These are phyloP conservation scores for Ichneumoninae sp. DNA, from an alignment of 2,888 invertebrate species.

Conservation along the genomic window DNA sequence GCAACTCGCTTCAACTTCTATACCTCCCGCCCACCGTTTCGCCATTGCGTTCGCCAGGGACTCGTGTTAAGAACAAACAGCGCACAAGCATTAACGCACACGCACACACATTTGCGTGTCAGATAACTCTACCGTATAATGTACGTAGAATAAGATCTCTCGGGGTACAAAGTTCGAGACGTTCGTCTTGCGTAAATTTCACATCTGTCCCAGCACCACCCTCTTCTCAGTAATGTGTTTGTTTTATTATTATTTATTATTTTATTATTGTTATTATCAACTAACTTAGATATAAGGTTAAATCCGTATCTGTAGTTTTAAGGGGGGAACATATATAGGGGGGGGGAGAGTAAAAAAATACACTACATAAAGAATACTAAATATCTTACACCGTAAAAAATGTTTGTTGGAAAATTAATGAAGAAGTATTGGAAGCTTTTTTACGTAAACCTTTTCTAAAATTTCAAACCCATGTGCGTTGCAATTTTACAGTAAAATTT, in stretches of 20 bases:
- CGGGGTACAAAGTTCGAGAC: constrained; percentile 3
- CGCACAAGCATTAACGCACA: background rate
- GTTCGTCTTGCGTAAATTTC: background rate
- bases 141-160: background rate
- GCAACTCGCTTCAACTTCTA: constrained; percentile 20
- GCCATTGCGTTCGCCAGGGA: background rate
- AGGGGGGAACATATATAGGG: no score
- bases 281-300: no score
- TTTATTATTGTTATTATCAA: background rate
- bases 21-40: constrained; percentile 14
- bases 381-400: no score
- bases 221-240: background rate
- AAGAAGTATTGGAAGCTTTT: no score
- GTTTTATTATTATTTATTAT: background rate
- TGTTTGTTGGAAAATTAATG: no score
- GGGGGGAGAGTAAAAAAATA: no score
- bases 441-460: no score
- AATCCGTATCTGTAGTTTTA: no score
- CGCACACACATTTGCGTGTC: background rate
- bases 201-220: background rate
- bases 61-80: constrained; percentile 11
- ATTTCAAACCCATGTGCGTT: no score
- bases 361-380: no score
- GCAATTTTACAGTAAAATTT: no score
- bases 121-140: constrained; percentile 12